Percentiles rank a stretch among this genome's conserved stretches.
Conservation (phyloP, 2,888 invertebrate genomes). For the Amiota minor region DNA sequence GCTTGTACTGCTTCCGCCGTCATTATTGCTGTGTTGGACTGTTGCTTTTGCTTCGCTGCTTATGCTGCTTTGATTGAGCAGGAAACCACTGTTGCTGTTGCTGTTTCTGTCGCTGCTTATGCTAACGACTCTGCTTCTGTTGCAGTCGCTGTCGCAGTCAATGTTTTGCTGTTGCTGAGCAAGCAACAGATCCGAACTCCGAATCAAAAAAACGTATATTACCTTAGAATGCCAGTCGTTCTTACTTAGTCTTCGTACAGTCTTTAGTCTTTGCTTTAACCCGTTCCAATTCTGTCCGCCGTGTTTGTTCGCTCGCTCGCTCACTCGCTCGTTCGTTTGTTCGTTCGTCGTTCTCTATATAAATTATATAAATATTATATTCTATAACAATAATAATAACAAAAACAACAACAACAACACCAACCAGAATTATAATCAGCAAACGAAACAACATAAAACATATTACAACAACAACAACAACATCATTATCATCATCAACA, state of each 20-base stretch:
- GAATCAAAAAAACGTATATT: slow-evolving; percentile 74
- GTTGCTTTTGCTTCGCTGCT: slow-evolving; percentile 51
- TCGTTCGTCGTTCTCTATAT: slow-evolving; percentile 69
- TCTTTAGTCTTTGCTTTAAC: slow-evolving; percentile 75
- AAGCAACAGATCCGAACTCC: slow-evolving; percentile 67
- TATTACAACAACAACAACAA: slow-evolving; percentile 38
- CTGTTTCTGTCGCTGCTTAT: slow-evolving; percentile 26
- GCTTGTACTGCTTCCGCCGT: slow-evolving; percentile 17
- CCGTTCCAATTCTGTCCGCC: slow-evolving; percentile 75
- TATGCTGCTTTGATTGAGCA: slow-evolving; percentile 55
- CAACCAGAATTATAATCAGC: slow-evolving; percentile 33
- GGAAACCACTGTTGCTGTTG: slow-evolving; percentile 49
- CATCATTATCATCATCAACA: slow-evolving; percentile 44
- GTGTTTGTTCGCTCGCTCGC: slow-evolving; percentile 54
- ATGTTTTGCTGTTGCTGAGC: slow-evolving; percentile 10
- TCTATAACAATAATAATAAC: slow-evolving; percentile 47
- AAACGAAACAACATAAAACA: slow-evolving; percentile 46
- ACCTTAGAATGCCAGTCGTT: slow-evolving; percentile 74
- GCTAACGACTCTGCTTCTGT: slow-evolving; percentile 21
- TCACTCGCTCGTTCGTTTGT: slow-evolving; percentile 70
- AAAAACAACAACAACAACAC: slow-evolving; percentile 42
- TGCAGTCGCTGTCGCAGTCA: slow-evolving; percentile 34
- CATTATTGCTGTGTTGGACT: slow-evolving; percentile 43
- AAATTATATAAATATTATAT: slow-evolving; percentile 54
- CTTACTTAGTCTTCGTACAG: slow-evolving; percentile 75